Evolutionary conservation across 2,888 invertebrate genomes (phyloP).

Genomic region (Drosophila monieri): DNA sequence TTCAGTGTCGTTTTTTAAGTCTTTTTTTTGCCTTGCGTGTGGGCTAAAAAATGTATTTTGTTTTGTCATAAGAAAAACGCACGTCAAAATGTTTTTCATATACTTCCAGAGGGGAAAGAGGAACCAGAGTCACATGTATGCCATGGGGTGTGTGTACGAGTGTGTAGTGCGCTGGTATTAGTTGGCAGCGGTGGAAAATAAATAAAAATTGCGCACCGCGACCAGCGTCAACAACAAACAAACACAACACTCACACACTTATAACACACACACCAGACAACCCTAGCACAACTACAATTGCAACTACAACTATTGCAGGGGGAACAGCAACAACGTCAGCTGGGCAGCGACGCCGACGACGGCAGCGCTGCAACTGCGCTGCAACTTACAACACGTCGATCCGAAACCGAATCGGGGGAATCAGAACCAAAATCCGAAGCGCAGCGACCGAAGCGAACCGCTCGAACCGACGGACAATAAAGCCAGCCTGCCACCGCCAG

Average conservation of each 20-base stretch:
- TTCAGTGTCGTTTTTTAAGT: constrained; percentile 14
- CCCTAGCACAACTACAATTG: constrained; percentile 68
- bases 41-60: constrained; percentile 39
- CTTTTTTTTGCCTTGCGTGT: constrained; percentile 28
- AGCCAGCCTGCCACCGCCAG: constrained; percentile 75
- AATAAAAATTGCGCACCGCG: constrained; percentile 79
- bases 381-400: constrained; percentile 56
- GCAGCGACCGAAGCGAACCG: constrained; percentile 73
- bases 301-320: constrained; percentile 53
- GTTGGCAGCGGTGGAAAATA: constrained; percentile 59
- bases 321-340: constrained; percentile 21
- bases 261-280: constrained; percentile 46
- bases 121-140: constrained; percentile 4
- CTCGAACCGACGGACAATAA: constrained; percentile 79
- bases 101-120: not conserved
- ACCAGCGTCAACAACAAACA: constrained; percentile 77
- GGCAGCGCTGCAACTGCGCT: constrained; percentile 46
- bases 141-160: constrained; percentile 11
- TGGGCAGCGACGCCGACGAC: constrained; percentile 41
- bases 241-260: constrained; percentile 69
- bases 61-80: constrained; percentile 70
- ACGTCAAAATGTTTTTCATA: constrained; percentile 55
- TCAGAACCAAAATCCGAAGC: constrained; percentile 62
- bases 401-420: constrained; percentile 30
- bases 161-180: constrained; percentile 37